Conservation (phyloP, 1,140 invertebrate species). For the Samia ricini region DNA sequence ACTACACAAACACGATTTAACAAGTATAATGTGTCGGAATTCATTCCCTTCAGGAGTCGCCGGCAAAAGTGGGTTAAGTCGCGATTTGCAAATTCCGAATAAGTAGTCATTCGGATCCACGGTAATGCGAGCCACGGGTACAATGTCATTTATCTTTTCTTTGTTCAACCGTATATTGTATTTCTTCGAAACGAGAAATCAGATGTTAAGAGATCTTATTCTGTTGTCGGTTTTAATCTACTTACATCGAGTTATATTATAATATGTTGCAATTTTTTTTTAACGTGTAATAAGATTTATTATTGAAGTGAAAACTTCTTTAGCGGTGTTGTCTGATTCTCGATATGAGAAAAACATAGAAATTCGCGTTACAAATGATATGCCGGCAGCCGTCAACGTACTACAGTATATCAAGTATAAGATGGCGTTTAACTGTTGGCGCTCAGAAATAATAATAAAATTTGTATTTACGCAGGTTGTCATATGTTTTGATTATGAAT, state of each 20-base stretch:
- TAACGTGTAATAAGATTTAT: not conserved
- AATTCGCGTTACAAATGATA: too few species aligned
- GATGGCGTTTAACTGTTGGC: too few species aligned
- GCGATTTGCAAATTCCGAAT: conserved; percentile 13
- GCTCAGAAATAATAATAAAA: too few species aligned
- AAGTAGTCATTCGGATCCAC: conserved; percentile 1
- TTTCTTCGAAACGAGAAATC: conserved; percentile 4
- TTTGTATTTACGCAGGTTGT: too few species aligned
- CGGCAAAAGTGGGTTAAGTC: conserved; percentile 9
- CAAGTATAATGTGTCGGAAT: conserved; percentile 9
- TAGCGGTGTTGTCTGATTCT: too few species aligned
- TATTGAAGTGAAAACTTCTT: not conserved
- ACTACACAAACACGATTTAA: conserved; percentile 6
- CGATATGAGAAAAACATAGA: too few species aligned
- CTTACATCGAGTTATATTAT: not conserved
- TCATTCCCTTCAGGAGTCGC: not conserved
- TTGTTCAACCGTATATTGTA: conserved; percentile 10
- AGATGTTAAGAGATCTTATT: conserved; percentile 8
- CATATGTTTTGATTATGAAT: too few species aligned
- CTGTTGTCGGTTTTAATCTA: conserved; percentile 7
- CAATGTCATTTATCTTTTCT: conserved; percentile 11
- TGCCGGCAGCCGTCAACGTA: too few species aligned
- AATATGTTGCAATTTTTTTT: not conserved
- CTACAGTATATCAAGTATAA: too few species aligned
- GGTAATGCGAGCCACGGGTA: conserved; percentile 9